Evolutionary conservation across 2,888 invertebrate genomes (phyloP).

Genomic region (Dasypolia templi): DNA sequence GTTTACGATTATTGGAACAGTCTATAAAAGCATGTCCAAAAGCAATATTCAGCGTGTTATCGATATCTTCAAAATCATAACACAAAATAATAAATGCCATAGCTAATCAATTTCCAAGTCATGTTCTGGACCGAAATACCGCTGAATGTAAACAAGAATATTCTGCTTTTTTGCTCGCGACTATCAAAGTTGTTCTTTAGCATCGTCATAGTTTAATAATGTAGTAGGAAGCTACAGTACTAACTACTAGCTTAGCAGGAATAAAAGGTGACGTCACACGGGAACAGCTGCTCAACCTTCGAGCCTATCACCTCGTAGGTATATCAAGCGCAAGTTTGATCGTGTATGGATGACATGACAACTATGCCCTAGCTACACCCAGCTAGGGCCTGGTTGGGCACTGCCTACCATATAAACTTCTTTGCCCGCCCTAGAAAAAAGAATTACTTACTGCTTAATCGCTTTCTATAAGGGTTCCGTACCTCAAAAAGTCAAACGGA

Average conservation of each 20-base stretch:
- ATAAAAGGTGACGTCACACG: not conserved
- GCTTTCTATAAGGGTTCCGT: no score
- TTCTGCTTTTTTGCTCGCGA: not conserved
- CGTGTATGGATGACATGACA: not conserved
- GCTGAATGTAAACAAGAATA: constrained; percentile 8
- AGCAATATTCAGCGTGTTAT: not conserved
- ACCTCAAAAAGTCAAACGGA: no score
- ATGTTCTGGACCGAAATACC: not conserved
- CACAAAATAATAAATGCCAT: not conserved
- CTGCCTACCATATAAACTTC: no score
- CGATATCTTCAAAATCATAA: not conserved
- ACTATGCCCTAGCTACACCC: no score
- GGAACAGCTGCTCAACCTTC: not conserved
- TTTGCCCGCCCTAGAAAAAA: no score
- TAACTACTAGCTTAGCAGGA: not conserved
- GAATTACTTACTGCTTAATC: no score
- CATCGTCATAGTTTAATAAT: not conserved
- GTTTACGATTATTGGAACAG: not conserved
- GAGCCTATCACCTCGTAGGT: no score
- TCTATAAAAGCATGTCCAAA: not conserved
- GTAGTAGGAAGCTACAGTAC: not conserved
- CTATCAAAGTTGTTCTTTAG: not conserved
- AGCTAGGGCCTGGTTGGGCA: no score
- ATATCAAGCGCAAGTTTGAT: not conserved
- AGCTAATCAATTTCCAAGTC: not conserved